Conservation (phyloP, 2,888 invertebrate species). For the Pediacus dermestoides region DNA sequence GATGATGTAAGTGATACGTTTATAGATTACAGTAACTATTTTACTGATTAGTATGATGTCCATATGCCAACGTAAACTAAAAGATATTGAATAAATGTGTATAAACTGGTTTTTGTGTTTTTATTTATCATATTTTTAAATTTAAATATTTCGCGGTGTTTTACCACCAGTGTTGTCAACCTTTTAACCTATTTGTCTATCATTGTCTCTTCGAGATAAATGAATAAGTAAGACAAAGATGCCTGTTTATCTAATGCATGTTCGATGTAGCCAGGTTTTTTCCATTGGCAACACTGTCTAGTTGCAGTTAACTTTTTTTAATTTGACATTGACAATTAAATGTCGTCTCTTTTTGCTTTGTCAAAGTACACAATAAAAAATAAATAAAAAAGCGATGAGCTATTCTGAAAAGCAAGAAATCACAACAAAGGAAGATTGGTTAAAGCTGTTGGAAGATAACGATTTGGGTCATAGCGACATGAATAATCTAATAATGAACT, state of each 20-base stretch:
- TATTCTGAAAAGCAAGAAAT: constrained; percentile 53
- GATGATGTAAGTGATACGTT: constrained; percentile 36
- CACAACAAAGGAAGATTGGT: constrained; percentile 68
- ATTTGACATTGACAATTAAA: too few species aligned
- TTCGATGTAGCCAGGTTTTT: too few species aligned
- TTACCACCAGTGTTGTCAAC: neutral
- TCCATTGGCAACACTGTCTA: too few species aligned
- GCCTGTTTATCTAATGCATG: too few species aligned
- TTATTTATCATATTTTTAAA: constrained; percentile 11
- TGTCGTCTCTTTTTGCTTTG: too few species aligned
- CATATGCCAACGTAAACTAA: constrained; percentile 38
- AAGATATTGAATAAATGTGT: constrained; percentile 41
- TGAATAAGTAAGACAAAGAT: too few species aligned
- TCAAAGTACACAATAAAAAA: constrained; percentile 3
- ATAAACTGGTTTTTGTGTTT: constrained; percentile 18
- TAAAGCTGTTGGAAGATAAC: constrained; percentile 67
- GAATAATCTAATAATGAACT: constrained; percentile 98
- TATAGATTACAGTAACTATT: constrained; percentile 31
- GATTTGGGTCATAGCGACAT: constrained; percentile 88
- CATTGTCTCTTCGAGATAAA: too few species aligned
- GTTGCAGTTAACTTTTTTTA: too few species aligned
- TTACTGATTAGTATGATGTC: constrained; percentile 31
- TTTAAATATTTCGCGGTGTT: too few species aligned
- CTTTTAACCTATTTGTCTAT: too few species aligned
- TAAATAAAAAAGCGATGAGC: constrained; percentile 47